Base-by-base conservation (phyloP, 2,797 vertebrate species). In the Lindbergichthys nudifrons region DNA sequence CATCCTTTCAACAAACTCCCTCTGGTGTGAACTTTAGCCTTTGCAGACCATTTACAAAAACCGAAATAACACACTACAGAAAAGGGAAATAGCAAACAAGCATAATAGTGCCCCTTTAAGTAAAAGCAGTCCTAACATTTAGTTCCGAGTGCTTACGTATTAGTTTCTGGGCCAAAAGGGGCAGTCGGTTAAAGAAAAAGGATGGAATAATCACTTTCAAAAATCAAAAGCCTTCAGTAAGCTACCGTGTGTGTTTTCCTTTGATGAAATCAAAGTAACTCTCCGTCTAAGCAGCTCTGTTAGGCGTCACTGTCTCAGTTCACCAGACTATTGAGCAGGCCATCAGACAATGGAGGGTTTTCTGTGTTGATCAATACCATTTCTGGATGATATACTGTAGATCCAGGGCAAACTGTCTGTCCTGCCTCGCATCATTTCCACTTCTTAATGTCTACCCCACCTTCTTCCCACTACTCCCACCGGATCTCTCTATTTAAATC, bases 301-400 rank as follows among this genome's bases (percentile, higher is more conserved):
- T 61, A 15, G 59, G 50, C 53, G 1, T 72, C 66, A 61, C 60
- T 62, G 67, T 62, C 62, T 75, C 45, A 19, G 5, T 19, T 62
- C 65, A 58, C 30, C 75, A 78, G 81, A 79, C 81, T 83, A 80
- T 84, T 19, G 72, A 81, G 51, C 58, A 51, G 66, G 71, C 70
- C 64, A 45, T 78, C 85, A 85, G 75, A 82, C 67, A 58, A 63
- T 69, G 61, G 65, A 76, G 70, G 41, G 58, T 62, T 60, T 71
- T 87, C 71, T 57, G 43, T 71, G 59, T 47, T 71, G 76, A 87
- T 91, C 87, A 61, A 89, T 88, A 82, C 73, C 32, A 66, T 59
- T 62, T 77, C 67, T 53, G 12, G 57, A 70, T 88, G 77, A 62
- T 46, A 5, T 5, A 26, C 26, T 5, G 32, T 36, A 36, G 9